A percentile compares a stretch with the other conserved stretches of the same genome.
Evolutionary conservation across 2,888 invertebrate species (phyloP).

Genomic region (Zaprionus bogoriensis): DNA sequence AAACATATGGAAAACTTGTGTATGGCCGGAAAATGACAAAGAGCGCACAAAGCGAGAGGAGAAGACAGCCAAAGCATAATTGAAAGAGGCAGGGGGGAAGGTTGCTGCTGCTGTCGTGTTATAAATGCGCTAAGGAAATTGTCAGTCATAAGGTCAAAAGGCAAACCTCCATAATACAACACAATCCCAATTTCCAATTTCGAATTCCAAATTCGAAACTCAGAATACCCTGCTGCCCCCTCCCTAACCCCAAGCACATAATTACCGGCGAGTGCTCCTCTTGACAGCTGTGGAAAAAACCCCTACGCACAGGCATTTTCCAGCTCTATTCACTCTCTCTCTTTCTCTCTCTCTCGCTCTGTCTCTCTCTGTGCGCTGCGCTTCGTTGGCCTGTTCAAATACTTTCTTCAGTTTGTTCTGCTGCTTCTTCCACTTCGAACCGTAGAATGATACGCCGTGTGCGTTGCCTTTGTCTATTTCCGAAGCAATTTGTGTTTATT

Average conservation of each 20-base stretch:
- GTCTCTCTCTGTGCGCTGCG: slow-evolving; percentile 9
- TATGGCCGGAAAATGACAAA: slow-evolving; percentile 57
- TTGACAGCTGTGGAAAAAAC: slow-evolving; percentile 69
- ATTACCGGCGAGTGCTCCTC: slow-evolving; percentile 49
- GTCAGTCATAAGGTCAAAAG: slow-evolving; percentile 75
- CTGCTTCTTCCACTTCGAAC: background rate
- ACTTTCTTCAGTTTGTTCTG: no score
- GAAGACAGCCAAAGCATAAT: slow-evolving; percentile 49
- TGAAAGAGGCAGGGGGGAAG: slow-evolving; percentile 51
- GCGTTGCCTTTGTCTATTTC: slow-evolving; percentile 64
- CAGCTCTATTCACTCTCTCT: slow-evolving; percentile 7
- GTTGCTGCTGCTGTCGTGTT: slow-evolving; percentile 12
- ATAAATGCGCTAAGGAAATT: slow-evolving; percentile 70
- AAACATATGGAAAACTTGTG: slow-evolving; percentile 76
- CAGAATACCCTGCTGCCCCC: background rate
- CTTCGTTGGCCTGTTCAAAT: slow-evolving; percentile 72
- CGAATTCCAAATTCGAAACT: slow-evolving; percentile 19
- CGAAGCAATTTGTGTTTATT: slow-evolving; percentile 76
- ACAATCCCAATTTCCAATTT: no score
- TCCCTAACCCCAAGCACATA: slow-evolving; percentile 27
- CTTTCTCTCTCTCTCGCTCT: background rate
- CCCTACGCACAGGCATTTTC: slow-evolving; percentile 70
- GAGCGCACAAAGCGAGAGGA: slow-evolving; percentile 14
- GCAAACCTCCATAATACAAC: slow-evolving; percentile 29
- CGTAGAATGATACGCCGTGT: slow-evolving; percentile 8